These are phyloP conservation scores for Anoplopoma fimbria DNA, from an alignment of 2,113 vertebrate species.

Conservation along the genomic window DNA sequence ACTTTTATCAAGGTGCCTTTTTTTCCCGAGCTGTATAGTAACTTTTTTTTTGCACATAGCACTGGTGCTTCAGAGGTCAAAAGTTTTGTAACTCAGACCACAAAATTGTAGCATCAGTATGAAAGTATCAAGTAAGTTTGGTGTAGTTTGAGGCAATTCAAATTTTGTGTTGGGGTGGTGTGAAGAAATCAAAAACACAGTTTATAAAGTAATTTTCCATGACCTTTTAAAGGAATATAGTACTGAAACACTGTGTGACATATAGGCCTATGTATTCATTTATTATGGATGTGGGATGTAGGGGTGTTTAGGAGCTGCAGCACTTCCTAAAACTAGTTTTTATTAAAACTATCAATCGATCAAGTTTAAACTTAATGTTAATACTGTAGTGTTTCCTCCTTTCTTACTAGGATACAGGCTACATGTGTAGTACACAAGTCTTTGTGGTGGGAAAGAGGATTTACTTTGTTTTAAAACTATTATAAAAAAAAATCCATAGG, in stretches of 20 bases:
- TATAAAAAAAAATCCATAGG: background rate
- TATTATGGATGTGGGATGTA: background rate
- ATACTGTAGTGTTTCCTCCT: background rate
- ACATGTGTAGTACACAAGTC: background rate
- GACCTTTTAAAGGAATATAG: background rate
- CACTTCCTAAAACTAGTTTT: background rate
- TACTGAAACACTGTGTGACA: background rate
- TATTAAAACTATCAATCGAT: background rate
- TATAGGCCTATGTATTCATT: background rate
- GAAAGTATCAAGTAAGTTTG: background rate
- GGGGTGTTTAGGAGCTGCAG: background rate
- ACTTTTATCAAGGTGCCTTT: background rate
- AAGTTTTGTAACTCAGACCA: background rate
- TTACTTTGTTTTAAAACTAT: background rate
- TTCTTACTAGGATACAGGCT: background rate
- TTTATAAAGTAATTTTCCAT: background rate
- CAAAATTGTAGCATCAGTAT: background rate
- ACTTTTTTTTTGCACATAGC: background rate
- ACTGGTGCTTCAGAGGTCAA: background rate
- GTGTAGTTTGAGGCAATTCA: background rate
- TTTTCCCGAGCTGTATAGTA: background rate
- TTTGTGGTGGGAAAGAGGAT: background rate
- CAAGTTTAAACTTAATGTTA: background rate
- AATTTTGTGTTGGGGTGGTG: background rate
- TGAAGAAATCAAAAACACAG: background rate